Evolutionary conservation across 1,140 invertebrate genomes (phyloP), one percentile per base, ranked within the genome.

Genomic region (Lethocerus indicus): DNA sequence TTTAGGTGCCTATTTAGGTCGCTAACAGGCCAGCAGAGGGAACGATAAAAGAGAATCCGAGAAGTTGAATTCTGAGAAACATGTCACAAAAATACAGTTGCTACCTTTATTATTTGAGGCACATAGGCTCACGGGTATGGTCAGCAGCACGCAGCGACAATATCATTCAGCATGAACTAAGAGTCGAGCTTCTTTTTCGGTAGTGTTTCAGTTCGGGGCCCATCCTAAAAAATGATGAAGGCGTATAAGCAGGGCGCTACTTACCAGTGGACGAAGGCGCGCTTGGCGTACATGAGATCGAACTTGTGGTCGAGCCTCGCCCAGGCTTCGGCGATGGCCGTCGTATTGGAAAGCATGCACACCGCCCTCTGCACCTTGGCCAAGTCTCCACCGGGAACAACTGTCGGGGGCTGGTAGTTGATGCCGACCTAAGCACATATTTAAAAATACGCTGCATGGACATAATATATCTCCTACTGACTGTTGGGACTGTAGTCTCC

Each of bases 301-400:
- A 85, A 87, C 63, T 87, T 87, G 68, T 73, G 71, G 57, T 77
- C 70, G 5, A 78, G 70, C 60, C 80, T 72, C 24, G 76, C 76
- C 83, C 82, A 87, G 21, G 83, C 80, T 60, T 83, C 80, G 12
- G 76, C 75, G 46, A 73, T 71, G 26, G 72, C 71, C 2, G 71
- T 73, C 1, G 70, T 74, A 60, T 75, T 75, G 45, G 67, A 68
- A 55, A 75, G 58, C 69, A 87, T 84, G 63, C 84, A 87, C 12
- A 88, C 82, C 3, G 84, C 83, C 49, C 83, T 70, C 60, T 83
- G 80, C 9, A 87, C 82, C 64, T 84, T 84, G 25, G 85, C 84
- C 55, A 88, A 64, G 65, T 88, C 84, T 61, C 76, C 83, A 58
- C 68, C 86, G 52, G 71, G 85, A 59, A 75, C 85, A 52, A 83